Evolutionary conservation across 2,113 vertebrate species (phyloP).

Genomic region (Saccopteryx leptura): DNA sequence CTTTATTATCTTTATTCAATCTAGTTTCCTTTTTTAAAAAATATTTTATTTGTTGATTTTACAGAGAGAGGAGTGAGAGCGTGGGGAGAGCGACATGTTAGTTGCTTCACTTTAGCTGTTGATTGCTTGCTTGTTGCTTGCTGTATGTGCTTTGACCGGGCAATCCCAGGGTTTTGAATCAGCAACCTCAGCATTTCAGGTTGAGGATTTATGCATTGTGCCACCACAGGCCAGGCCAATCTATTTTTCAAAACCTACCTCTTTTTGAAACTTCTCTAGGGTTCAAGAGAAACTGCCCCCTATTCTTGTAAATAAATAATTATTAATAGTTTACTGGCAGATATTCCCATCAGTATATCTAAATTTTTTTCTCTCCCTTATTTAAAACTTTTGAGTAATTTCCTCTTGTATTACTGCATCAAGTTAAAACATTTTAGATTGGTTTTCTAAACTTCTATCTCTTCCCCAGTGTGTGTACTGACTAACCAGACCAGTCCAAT

Average conservation of each 20-base stretch:
- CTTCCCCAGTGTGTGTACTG: not conserved
- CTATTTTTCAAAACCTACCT: not conserved
- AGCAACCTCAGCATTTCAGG: too few relatives aligned
- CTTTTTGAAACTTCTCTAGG: not conserved
- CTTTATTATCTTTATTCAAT: slow-evolving; percentile 14
- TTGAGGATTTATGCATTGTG: too few relatives aligned
- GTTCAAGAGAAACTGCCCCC: not conserved
- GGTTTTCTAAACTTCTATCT: not conserved
- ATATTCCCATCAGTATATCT: slow-evolving; percentile 7
- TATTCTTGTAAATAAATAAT: not conserved
- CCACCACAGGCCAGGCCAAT: not conserved
- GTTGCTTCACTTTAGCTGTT: too few relatives aligned
- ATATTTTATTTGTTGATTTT: too few relatives aligned
- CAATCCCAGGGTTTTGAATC: too few relatives aligned
- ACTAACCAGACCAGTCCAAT: not conserved
- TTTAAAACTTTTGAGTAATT: not conserved
- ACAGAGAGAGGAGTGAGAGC: too few relatives aligned
- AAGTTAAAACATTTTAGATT: not conserved
- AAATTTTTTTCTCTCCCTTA: not conserved
- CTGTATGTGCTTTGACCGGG: too few relatives aligned
- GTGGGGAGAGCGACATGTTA: too few relatives aligned
- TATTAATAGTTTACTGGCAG: not conserved
- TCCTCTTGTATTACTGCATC: not conserved
- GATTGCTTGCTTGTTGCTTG: too few relatives aligned
- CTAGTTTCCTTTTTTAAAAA: not conserved